A percentile compares a stretch with the other conserved stretches of the same genome.
Evolutionary conservation across 2,888 invertebrate species (phyloP).

Genomic region (Lithophane leautieri): DNA sequence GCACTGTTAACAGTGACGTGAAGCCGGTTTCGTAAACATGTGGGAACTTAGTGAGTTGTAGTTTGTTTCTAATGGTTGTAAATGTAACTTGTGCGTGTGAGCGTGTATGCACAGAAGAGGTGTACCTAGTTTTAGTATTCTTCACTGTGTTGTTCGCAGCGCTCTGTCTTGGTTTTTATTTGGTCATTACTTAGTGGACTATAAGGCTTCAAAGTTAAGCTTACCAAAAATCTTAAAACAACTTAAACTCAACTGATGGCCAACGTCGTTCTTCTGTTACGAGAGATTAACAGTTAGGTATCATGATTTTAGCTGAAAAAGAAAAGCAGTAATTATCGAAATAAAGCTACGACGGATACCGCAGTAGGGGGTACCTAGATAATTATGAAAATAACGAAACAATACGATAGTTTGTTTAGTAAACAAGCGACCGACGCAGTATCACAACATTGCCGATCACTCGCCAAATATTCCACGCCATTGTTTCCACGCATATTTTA

Average conservation of each 20-base stretch:
- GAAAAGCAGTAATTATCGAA: not conserved
- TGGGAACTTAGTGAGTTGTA: no score
- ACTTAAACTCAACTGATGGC: no score
- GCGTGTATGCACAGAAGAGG: no score
- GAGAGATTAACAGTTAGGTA: not conserved
- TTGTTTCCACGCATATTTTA: constrained; percentile 60
- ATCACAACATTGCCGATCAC: constrained; percentile 74
- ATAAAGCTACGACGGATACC: constrained; percentile 25
- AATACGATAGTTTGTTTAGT: constrained; percentile 75
- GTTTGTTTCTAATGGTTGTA: no score
- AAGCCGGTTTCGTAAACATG: no score
- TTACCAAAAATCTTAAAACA: constrained; percentile 13
- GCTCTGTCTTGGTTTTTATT: no score
- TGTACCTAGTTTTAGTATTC: no score
- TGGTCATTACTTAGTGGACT: no score
- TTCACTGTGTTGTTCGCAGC: no score
- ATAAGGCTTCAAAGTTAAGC: not conserved
- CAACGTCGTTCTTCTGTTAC: not conserved
- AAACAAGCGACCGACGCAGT: constrained; percentile 73
- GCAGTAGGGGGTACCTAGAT: constrained; percentile 65
- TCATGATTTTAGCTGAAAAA: constrained; percentile 31
- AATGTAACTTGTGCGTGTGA: no score
- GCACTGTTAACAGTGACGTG: no score
- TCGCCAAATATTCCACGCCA: constrained; percentile 73
- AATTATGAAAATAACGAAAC: constrained; percentile 65